Percentiles rank a stretch among this genome's conserved stretches.
Conservation (phyloP, 2,113 vertebrate species). For the Phrynocephalus versicolor region DNA sequence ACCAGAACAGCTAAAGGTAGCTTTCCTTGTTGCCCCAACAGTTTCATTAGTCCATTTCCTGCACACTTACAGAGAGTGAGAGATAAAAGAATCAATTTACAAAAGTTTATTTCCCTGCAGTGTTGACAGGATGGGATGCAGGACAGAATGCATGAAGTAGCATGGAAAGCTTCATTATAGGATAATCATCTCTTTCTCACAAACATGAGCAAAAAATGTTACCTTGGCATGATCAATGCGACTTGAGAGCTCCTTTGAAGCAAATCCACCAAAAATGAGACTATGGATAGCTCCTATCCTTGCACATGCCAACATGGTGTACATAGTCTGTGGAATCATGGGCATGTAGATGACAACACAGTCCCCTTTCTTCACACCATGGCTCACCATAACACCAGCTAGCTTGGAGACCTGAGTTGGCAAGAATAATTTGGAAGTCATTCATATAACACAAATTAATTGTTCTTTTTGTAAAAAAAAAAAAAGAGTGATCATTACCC, state of each 20-base stretch:
- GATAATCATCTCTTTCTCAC: neutral
- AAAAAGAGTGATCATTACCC: neutral
- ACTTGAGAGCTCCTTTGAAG: constrained; percentile 90
- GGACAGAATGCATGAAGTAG: neutral
- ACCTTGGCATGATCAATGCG: constrained; percentile 96
- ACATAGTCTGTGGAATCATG: constrained; percentile 95
- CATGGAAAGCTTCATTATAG: neutral
- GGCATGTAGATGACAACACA: constrained; percentile 98
- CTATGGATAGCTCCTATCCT: constrained; percentile 95
- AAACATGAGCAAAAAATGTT: constrained; percentile 17
- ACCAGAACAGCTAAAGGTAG: neutral
- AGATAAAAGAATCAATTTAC: neutral
- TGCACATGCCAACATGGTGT: constrained; percentile 93
- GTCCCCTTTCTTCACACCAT: constrained; percentile 88
- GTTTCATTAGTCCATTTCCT: neutral
- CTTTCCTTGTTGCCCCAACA: neutral
- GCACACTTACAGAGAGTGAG: neutral
- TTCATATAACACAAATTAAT: neutral
- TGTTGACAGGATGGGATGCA: neutral
- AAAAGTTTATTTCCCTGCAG: neutral
- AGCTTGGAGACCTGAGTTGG: constrained; percentile 87
- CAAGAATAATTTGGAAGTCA: constrained; percentile 29
- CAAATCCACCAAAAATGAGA: constrained; percentile 97
- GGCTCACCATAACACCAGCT: constrained; percentile 87
- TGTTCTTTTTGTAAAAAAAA: neutral